Evolutionary conservation across 1,140 invertebrate species (phyloP), one percentile per base, ranked within the genome.

Genomic region (Drosophila arizonae): DNA sequence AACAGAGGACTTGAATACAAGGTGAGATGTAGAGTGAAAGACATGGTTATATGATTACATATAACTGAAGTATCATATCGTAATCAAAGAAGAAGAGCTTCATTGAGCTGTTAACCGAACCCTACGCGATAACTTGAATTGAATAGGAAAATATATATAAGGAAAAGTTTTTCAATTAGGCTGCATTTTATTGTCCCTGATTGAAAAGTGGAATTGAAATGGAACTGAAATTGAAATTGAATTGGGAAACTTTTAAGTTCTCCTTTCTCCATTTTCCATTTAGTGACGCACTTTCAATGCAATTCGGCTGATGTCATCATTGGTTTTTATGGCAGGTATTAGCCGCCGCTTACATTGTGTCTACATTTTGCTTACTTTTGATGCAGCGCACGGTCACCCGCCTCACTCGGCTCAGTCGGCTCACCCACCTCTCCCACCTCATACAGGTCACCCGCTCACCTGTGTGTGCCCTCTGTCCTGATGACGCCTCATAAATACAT

Each of bases 401-500:
- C 33, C 45, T 5, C 41, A 5, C 9, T 10, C 41, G 10, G 1
- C 4, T 26, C 54, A 41, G 45, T n/a, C 36, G 17, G 13, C 3
- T 4, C 15, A 30, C 50, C 60, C 15, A 3, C 21, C 21, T 24
- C 17, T 17, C 17, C 17, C 17, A 17, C 17, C 17, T 17, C 17
- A 17, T 17, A 24, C 3, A 3, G 21, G 21, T 24, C 15, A 17
- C 6, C 43, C 13, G 43, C 43, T 4, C 13, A n/a, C 43, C 43
- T 45, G 33, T 33, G 33, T 33, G 33, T 45, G 3, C 26, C 21
- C 36, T 15, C 26, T 39, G 57, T 55, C 33, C 36, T 64, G 45
- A 64, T 61, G 72, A 62, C 56, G 60, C 33, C 52, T 41, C 72
- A 71, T 75, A 75, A 75, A 71, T 70, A 75, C 24, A 67, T 68